These are phyloP conservation scores for Eucriotettix oculatus DNA, from an alignment of 2,888 invertebrate genomes.

Conservation along the genomic window DNA sequence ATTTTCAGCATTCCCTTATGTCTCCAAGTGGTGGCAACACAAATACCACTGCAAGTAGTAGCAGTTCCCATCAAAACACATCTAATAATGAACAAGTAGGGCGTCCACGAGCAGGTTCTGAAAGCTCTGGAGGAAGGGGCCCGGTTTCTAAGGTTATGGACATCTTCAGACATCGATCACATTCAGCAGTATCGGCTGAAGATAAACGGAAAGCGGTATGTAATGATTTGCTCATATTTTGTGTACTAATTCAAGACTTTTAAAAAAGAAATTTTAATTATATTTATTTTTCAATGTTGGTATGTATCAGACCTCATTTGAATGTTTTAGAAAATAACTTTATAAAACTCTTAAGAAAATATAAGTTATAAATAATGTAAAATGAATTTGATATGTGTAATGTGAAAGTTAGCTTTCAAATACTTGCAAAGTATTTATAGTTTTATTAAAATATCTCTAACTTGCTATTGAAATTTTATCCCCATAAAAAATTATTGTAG, in stretches of 20 bases:
- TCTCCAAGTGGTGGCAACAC: conserved; percentile 20
- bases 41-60: conserved; percentile 16
- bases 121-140: conserved; percentile 36
- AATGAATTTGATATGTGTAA: too few relatives aligned
- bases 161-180: conserved; percentile 65
- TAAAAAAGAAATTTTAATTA: too few relatives aligned
- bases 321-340: too few relatives aligned
- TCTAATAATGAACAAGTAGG: conserved; percentile 1
- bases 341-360: too few relatives aligned
- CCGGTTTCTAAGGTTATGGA: conserved; percentile 79
- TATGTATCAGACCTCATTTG: too few relatives aligned
- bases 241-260: neutral
- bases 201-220: conserved; percentile 56
- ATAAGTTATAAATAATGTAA: too few relatives aligned
- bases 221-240: conserved; percentile 13
- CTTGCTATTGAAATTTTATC: too few relatives aligned
- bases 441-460: too few relatives aligned
- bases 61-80: conserved; percentile 19
- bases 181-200: conserved; percentile 49
- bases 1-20: conserved; percentile 34
- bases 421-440: too few relatives aligned
- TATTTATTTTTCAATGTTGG: too few relatives aligned
- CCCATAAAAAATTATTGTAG: too few relatives aligned
- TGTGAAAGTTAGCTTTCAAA: too few relatives aligned
- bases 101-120: conserved; percentile 26